Conservation (phyloP, 2,113 vertebrate species). For the Phrynosoma platyrhinos region DNA sequence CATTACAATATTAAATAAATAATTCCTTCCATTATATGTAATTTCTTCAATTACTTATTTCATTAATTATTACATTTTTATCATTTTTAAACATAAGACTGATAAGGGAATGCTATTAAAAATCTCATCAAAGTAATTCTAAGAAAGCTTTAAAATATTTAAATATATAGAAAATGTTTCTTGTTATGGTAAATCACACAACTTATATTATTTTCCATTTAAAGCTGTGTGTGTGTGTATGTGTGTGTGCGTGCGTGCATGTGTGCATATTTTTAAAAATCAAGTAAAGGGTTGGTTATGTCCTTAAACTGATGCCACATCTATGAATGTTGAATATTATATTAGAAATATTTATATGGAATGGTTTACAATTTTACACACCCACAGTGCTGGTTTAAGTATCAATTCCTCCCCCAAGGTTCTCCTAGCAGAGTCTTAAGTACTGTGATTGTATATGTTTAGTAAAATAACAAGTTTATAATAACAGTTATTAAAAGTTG, state of each 20-base stretch:
- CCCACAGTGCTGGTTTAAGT: background rate
- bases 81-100: too few relatives aligned
- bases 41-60: too few relatives aligned
- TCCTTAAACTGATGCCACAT: background rate
- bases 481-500: background rate
- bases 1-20: too few relatives aligned
- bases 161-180: too few relatives aligned
- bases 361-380: background rate
- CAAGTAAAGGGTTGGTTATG: background rate
- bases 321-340: background rate
- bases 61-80: too few relatives aligned
- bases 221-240: background rate
- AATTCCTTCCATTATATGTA: too few relatives aligned
- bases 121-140: too few relatives aligned
- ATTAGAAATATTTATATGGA: slow-evolving; percentile 32
- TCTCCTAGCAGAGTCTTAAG: slow-evolving; percentile 12
- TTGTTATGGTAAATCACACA: too few relatives aligned
- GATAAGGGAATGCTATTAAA: too few relatives aligned
- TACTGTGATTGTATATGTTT: background rate
- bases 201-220: background rate
- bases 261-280: background rate
- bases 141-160: too few relatives aligned
- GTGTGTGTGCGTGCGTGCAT: too few relatives aligned
- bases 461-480: background rate
- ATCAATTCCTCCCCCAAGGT: background rate